These are phyloP conservation scores for Phylloscopus whistleri DNA, from an alignment of 2,113 vertebrate species.

Conservation along the genomic window DNA sequence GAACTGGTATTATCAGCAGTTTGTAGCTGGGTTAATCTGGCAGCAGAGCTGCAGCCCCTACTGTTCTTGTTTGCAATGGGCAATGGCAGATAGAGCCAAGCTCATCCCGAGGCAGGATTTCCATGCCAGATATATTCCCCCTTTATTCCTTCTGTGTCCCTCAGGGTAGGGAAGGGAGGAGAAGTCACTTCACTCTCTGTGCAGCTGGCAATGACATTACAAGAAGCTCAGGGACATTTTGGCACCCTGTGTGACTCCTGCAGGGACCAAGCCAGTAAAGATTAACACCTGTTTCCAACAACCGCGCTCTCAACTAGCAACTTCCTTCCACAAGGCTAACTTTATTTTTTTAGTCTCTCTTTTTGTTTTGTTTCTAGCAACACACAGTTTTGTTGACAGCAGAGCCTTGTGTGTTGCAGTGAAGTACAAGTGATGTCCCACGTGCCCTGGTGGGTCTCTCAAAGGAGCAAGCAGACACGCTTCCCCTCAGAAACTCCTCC, in stretches of 20 bases:
- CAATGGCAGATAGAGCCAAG: neutral
- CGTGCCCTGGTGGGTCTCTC: neutral
- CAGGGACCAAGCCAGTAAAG: neutral
- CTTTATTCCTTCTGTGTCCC: neutral
- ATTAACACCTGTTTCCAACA: conserved; percentile 40
- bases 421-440: neutral
- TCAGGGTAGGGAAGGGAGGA: neutral
- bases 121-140: neutral
- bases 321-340: conserved; percentile 3
- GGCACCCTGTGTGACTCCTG: neutral
- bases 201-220: neutral
- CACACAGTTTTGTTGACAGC: neutral
- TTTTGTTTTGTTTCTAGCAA: neutral
- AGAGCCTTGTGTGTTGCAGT: neutral
- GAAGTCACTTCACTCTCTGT: neutral
- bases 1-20: neutral
- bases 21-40: neutral
- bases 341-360: neutral
- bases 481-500: neutral
- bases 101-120: neutral
- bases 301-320: neutral
- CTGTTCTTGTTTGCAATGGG: neutral
- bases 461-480: neutral
- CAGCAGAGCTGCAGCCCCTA: neutral
- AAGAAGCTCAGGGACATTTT: neutral